Base-by-base conservation (phyloP, 2,113 vertebrate species). In the Chrysemys picta region DNA sequence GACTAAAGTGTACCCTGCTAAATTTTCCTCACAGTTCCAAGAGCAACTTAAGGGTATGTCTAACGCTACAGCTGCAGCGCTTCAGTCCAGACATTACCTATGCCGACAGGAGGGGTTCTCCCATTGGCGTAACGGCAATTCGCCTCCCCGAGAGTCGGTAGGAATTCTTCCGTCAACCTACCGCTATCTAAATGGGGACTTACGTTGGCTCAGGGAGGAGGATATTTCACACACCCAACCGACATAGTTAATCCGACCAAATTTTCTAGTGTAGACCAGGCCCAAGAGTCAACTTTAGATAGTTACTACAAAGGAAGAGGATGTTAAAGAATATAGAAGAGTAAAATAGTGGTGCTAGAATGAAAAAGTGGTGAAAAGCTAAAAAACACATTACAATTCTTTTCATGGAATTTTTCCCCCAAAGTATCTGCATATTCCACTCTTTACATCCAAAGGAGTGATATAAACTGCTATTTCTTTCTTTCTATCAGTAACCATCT, bases 21-120 rank as follows among this genome's bases (percentile, higher is more conserved):
- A 47, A 47, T 47, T 47, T 47, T 47, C 45, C 45, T 47, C 45
- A 47, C 45, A 47, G 45, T 47, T 81, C 89, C 2, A 5, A 13
- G 10, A 13, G 21, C 0, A 53, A 49, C 53, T 14, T 11, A 0
- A 1, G 11, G 0, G 0, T 10, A 52, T 38, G 9, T 22, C 54
- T 50, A 80, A 29, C 0, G 6, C 0, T 0, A 21, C 49, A 9
- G 2, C 47, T 27, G 49, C 53, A 42, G 62, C 13, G 8, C 16
- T 69, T 69, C 62, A 69, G 5, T 69, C 16, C 3, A 19, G 62
- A 69, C 62, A 69, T 17, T 69, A n/a, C 31, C 62, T n/a, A n/a
- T n/a, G 62, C 31, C 2, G 8, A n/a, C 35, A 2, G n/a, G 17
- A 72, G 65, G 35, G 65, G 65, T 72, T 72, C n/a, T 72, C 19